Percentiles rank a stretch among this genome's conserved stretches.
These are phyloP conservation scores for Pelodiscus sinensis DNA, from an alignment of 2,113 vertebrate species.

Conservation along the genomic window DNA sequence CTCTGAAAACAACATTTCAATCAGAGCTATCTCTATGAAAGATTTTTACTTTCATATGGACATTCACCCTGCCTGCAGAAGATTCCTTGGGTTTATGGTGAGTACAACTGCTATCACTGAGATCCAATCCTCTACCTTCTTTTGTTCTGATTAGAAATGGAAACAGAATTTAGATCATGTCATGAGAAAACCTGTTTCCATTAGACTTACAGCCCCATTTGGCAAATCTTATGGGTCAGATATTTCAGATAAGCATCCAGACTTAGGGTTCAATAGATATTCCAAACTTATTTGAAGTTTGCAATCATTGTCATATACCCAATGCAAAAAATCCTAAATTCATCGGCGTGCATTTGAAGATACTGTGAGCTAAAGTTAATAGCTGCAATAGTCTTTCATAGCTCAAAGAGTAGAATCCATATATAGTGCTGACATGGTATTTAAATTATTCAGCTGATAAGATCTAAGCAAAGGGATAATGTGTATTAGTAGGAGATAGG, in stretches of 20 bases:
- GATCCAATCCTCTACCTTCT: neutral
- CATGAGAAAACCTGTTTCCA: neutral
- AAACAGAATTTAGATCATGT: neutral
- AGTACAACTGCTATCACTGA: no score
- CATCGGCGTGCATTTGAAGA: neutral
- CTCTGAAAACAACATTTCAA: no score
- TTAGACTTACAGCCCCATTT: neutral
- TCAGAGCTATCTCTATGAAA: no score
- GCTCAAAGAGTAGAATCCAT: neutral
- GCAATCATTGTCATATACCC: neutral
- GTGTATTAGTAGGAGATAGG: neutral
- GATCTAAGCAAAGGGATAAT: neutral
- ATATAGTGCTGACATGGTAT: neutral
- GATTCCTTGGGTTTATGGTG: no score
- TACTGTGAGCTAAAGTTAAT: neutral
- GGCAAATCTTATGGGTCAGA: neutral
- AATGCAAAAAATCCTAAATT: neutral
- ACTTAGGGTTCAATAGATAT: neutral
- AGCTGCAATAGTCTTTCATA: neutral
- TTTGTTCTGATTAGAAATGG: neutral
- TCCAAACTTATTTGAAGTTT: neutral
- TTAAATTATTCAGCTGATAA: neutral
- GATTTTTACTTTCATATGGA: no score
- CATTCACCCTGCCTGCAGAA: no score
- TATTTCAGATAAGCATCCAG: neutral